These are phyloP conservation scores for Clusia tigrina DNA, from an alignment of 2,888 invertebrate species.

Conservation along the genomic window DNA sequence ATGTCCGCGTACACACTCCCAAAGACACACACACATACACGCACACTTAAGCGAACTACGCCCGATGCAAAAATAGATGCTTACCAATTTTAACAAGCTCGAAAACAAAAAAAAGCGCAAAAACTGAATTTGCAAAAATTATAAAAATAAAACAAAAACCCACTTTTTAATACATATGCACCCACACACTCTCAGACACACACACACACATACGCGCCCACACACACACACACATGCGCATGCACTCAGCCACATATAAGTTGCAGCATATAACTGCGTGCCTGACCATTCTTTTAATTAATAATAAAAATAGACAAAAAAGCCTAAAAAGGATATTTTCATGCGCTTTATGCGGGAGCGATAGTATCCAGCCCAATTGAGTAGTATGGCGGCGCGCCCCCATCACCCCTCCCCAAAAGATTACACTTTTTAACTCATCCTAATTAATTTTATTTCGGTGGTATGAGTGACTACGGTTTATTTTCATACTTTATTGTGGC, in stretches of 20 bases:
- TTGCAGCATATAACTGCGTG: background rate
- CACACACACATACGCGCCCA: conserved; percentile 24
- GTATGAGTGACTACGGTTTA: too few relatives aligned
- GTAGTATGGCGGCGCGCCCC: too few relatives aligned
- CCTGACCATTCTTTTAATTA: background rate
- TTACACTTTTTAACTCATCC: too few relatives aligned
- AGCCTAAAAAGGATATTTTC: conserved; percentile 1
- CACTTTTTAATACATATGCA: background rate
- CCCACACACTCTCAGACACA: background rate
- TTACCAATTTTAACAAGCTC: too few relatives aligned
- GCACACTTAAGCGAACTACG: conserved; percentile 28
- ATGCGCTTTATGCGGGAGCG: too few relatives aligned
- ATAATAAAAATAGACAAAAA: conserved; percentile 7
- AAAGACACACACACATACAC: conserved; percentile 32
- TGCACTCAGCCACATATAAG: conserved; percentile 13
- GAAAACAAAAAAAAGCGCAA: too few relatives aligned
- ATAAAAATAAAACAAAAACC: background rate
- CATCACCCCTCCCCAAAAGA: too few relatives aligned
- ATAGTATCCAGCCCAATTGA: too few relatives aligned
- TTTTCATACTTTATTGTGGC: too few relatives aligned
- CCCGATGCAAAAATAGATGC: too few relatives aligned
- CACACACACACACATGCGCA: conserved; percentile 24
- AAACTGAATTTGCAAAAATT: conserved; percentile 18
- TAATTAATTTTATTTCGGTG: too few relatives aligned
- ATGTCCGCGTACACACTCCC: background rate